Evolutionary conservation across 2,113 vertebrate species (phyloP).

Genomic region (Isichthys henryi): DNA sequence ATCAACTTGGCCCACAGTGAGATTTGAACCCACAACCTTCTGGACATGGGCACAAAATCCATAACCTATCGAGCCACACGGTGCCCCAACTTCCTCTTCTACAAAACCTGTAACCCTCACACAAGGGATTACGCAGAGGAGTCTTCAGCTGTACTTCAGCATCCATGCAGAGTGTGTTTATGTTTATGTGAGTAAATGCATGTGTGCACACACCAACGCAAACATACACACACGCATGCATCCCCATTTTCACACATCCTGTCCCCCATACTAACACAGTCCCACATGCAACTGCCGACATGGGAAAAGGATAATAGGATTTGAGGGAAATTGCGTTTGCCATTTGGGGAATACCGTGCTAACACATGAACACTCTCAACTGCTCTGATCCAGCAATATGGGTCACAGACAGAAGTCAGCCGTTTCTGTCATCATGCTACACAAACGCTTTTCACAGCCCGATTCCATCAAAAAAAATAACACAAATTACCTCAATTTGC

Average conservation of each 20-base stretch:
- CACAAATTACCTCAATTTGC: not conserved
- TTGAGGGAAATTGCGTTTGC: constrained; percentile 43
- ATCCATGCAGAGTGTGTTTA: not conserved
- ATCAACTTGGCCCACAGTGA: not conserved
- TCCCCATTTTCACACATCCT: constrained; percentile 10
- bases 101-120: not conserved
- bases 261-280: constrained; percentile 22
- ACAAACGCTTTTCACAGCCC: not conserved
- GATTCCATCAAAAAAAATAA: not conserved
- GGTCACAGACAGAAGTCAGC: constrained; percentile 1
- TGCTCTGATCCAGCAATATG: constrained; percentile 17
- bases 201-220: constrained; percentile 10
- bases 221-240: constrained; percentile 23
- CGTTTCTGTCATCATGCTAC: not conserved
- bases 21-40: not conserved
- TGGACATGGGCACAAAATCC: not conserved
- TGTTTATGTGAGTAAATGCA: not conserved
- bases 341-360: constrained; percentile 53
- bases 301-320: constrained; percentile 38
- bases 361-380: constrained; percentile 27
- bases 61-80: not conserved
- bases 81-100: not conserved
- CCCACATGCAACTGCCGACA: constrained; percentile 20
- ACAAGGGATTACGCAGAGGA: not conserved
- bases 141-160: not conserved